A percentile compares a stretch with the other conserved stretches of the same genome.
Evolutionary conservation across 2,113 vertebrate genomes (phyloP).

Genomic region (Patagioenas fasciata): DNA sequence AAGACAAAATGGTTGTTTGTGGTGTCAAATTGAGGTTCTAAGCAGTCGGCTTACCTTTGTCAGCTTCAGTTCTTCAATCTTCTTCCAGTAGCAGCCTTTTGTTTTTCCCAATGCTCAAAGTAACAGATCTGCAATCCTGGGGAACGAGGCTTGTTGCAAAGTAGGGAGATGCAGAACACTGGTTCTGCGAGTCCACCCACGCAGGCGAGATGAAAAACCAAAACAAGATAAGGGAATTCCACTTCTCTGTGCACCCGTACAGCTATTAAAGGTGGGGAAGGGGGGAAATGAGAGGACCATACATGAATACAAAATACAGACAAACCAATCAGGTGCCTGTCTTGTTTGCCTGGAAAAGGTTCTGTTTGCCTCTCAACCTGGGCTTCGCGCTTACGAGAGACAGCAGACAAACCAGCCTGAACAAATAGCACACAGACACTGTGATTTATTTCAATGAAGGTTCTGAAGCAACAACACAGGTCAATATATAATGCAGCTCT

Average conservation of each 20-base stretch:
- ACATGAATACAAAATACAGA: not conserved
- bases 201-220: slow-evolving; percentile 15
- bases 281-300: not conserved
- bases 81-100: not conserved
- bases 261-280: not conserved
- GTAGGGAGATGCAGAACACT: slow-evolving; percentile 1
- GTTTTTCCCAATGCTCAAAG: not conserved
- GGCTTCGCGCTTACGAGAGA: not conserved
- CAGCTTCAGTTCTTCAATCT: not conserved
- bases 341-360: not conserved
- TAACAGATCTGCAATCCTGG: not conserved
- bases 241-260: not conserved
- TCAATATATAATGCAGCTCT: not conserved
- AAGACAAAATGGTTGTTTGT: too few relatives aligned
- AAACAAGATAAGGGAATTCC: slow-evolving; percentile 43
- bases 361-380: not conserved
- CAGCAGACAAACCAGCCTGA: not conserved
- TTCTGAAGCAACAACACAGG: not conserved
- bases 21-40: not conserved
- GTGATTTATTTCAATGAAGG: not conserved
- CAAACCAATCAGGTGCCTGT: not conserved
- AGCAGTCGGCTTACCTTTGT: slow-evolving; percentile 37
- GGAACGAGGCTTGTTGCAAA: not conserved
- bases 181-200: slow-evolving; percentile 45
- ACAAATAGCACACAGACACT: not conserved